These are phyloP conservation scores for Teleogryllus oceanicus DNA, from an alignment of 2,888 invertebrate genomes.

Conservation along the genomic window DNA sequence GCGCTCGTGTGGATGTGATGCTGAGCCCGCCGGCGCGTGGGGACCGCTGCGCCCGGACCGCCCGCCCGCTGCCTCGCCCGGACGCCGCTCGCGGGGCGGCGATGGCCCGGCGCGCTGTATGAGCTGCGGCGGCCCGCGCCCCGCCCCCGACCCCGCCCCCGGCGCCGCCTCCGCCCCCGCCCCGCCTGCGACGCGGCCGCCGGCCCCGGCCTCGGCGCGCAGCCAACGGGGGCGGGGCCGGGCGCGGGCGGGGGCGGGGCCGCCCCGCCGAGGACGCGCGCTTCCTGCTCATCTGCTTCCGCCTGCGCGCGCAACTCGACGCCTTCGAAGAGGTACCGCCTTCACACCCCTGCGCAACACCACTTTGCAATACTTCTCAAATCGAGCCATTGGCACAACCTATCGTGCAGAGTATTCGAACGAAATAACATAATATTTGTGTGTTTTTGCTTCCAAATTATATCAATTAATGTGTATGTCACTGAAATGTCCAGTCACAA, in stretches of 20 bases:
- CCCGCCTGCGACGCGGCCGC: background rate
- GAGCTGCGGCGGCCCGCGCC: background rate
- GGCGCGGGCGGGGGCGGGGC: conserved; percentile 31
- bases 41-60: background rate
- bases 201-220: background rate
- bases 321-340: conserved; percentile 62
- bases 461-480: too few relatives aligned
- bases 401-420: too few relatives aligned
- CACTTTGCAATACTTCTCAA: too few relatives aligned
- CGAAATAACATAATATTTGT: too few relatives aligned
- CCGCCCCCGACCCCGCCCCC: background rate
- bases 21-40: background rate
- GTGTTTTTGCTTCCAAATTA: too few relatives aligned
- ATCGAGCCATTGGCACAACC: too few relatives aligned
- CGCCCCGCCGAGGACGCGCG: conserved; percentile 57
- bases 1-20: background rate
- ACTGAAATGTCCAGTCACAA: too few relatives aligned
- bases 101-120: background rate
- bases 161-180: background rate
- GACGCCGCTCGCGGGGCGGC: background rate
- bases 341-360: too few relatives aligned
- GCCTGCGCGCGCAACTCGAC: conserved; percentile 58
- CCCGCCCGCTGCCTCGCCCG: background rate
- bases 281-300: conserved; percentile 62
- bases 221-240: conserved; percentile 24